Evolutionary conservation across 2,888 invertebrate species (phyloP).

Genomic region (Parapristionchus giblindavisi): DNA sequence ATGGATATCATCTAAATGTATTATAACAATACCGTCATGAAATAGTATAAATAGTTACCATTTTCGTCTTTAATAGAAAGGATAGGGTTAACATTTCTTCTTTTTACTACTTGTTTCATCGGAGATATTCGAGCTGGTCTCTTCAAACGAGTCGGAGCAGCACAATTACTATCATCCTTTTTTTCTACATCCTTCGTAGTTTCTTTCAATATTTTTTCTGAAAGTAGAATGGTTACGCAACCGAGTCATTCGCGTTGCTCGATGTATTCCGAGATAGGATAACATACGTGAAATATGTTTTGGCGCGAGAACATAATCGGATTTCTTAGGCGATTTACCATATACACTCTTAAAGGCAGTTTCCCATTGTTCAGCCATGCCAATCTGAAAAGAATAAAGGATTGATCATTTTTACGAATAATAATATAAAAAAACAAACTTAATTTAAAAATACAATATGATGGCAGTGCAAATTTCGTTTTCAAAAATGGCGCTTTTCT

Average conservation of each 20-base stretch:
- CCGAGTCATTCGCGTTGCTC: too few relatives aligned
- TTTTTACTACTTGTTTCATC: neutral
- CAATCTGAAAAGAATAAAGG: neutral
- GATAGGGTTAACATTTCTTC: conserved; percentile 18
- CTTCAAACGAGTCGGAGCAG: conserved; percentile 1
- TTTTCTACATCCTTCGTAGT: neutral
- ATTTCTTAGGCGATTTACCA: conserved; percentile 52
- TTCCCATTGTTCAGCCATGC: conserved; percentile 50
- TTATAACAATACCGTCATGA: neutral
- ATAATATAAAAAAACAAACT: neutral
- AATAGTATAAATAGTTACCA: neutral
- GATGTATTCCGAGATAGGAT: too few relatives aligned
- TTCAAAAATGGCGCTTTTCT: too few relatives aligned
- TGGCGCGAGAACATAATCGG: conserved; percentile 49
- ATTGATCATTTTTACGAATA: neutral
- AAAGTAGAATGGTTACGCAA: too few relatives aligned
- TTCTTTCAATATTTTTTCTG: neutral
- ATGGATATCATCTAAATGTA: too few relatives aligned
- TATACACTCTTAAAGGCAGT: conserved; percentile 54
- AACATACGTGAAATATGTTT: conserved; percentile 43
- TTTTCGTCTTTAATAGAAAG: neutral
- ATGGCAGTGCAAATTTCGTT: too few relatives aligned
- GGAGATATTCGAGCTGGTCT: conserved; percentile 18
- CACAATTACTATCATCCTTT: neutral
- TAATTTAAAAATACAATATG: neutral